Percentiles rank a stretch among this genome's conserved stretches.
Conservation (phyloP, 1,140 invertebrate genomes). For the Vollenhovia emeryi region DNA sequence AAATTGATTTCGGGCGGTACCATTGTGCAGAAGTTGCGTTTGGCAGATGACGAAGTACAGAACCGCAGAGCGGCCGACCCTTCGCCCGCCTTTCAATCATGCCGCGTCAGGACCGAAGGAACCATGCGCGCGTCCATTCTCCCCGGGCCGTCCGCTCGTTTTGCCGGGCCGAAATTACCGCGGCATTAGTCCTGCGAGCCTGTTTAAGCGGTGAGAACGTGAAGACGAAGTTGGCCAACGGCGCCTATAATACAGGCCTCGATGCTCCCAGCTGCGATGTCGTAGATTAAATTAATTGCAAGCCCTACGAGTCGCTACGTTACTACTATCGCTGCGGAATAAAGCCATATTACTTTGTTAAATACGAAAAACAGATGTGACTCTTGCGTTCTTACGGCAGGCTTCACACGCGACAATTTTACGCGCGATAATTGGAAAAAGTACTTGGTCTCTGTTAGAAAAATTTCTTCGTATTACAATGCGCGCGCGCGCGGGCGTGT, state of each 20-base stretch:
- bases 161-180: constrained; percentile 62
- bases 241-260: background rate
- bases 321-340: background rate
- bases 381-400: background rate
- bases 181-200: constrained; percentile 28
- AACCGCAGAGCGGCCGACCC: constrained; percentile 63
- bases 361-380: background rate
- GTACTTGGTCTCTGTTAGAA: background rate
- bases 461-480: constrained; percentile 20
- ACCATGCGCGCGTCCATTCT: constrained; percentile 34
- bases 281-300: constrained; percentile 16
- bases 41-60: constrained; percentile 67
- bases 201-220: constrained; percentile 15
- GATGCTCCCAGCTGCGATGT: background rate
- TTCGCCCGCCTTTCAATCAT: constrained; percentile 64
- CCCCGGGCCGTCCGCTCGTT: constrained; percentile 39
- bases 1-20: constrained; percentile 58
- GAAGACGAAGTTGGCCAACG: constrained; percentile 18
- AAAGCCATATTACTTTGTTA: background rate
- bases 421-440: background rate
- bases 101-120: constrained; percentile 45
- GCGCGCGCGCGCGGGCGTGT: background rate
- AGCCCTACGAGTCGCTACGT: background rate
- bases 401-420: background rate
- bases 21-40: constrained; percentile 65